Evolutionary conservation across 2,113 vertebrate species (phyloP), one percentile per base, ranked within the genome.

Genomic region (Motacilla tschutschensis): DNA sequence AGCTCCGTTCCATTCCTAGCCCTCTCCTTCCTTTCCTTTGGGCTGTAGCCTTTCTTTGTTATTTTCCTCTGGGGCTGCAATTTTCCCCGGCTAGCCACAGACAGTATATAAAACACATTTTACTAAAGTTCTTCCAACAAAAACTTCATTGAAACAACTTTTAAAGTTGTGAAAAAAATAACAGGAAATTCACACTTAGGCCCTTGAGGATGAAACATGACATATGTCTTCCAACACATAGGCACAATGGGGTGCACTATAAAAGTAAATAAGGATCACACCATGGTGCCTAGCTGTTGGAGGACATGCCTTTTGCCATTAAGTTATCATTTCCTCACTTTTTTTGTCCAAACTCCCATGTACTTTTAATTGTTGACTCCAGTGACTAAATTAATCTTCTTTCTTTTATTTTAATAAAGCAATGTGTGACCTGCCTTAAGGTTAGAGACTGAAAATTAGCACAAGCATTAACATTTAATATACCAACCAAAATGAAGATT

Each of bases 241-340:
- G 91, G 93, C 95, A 95, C 93, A 93, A 94, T 95, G 93, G 93
- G 95, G 94, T 94, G 91, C 72, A 0, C 94, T 94, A 94, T 96
- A 95, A 96, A 95, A 96, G 94, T 95, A 96, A 96, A 96, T 96
- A 95, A 95, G 94, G 93, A 94, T 95, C 95, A 95, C 94, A 92
- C 91, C 91, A 95, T 95, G 95, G 94, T 95, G 95, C 93, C 95
- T 93, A 93, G 93, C 93, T 94, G 94, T 95, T 95, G 85, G 93
- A 96, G 88, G 94, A 95, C 93, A 92, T 88, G 93, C 85, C 75
- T 95, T 93, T 95, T 95, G 87, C 93, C 93, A 95, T 96, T 95
- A 96, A 96, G 93, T 93, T 96, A 95, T 95, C 93, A 95, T 94
- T 95, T 95, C 95, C 92, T 95, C 92, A 76, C 64, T 91, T 89